These are phyloP conservation scores for Alcedo atthis DNA, from an alignment of 2,797 vertebrate genomes.

Conservation along the genomic window DNA sequence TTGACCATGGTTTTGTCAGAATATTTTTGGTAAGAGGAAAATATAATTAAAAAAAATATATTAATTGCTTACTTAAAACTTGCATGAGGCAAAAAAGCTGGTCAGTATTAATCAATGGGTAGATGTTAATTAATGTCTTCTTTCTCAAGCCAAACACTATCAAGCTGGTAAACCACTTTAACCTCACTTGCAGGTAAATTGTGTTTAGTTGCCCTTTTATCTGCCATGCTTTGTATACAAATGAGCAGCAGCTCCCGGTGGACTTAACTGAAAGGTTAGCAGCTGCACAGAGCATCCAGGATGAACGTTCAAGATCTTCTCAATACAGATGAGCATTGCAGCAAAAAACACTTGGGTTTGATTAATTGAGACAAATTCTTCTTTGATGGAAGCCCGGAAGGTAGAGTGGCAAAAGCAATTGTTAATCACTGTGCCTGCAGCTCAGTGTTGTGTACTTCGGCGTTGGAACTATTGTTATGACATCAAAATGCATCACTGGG, in stretches of 20 bases:
- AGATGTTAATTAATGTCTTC: constrained; percentile 63
- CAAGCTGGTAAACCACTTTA: constrained; percentile 50
- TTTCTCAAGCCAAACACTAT: constrained; percentile 46
- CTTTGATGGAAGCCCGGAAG: constrained; percentile 27
- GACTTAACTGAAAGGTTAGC: constrained; percentile 73
- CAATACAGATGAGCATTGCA: not conserved
- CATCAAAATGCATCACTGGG: constrained; percentile 54
- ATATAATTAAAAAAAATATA: not conserved
- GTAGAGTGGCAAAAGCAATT: constrained; percentile 22
- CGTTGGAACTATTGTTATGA: constrained; percentile 13
- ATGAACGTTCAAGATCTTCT: constrained; percentile 47
- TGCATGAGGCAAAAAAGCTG: not conserved
- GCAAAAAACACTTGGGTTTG: constrained; percentile 53
- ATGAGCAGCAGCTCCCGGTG: constrained; percentile 62
- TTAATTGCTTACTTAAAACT: not conserved
- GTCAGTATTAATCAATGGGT: constrained; percentile 51
- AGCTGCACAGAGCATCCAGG: constrained; percentile 31
- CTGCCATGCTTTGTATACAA: not conserved
- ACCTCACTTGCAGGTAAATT: constrained; percentile 46
- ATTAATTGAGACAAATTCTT: constrained; percentile 71
- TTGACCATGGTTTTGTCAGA: not conserved
- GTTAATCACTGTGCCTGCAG: constrained; percentile 46
- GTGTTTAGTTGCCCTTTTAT: constrained; percentile 67
- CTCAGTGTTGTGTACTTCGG: not conserved
- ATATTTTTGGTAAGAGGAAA: not conserved